phyloP scores from a whole-genome alignment of 2,888 invertebrate species.

The Clistopyga incitator region DNA sequence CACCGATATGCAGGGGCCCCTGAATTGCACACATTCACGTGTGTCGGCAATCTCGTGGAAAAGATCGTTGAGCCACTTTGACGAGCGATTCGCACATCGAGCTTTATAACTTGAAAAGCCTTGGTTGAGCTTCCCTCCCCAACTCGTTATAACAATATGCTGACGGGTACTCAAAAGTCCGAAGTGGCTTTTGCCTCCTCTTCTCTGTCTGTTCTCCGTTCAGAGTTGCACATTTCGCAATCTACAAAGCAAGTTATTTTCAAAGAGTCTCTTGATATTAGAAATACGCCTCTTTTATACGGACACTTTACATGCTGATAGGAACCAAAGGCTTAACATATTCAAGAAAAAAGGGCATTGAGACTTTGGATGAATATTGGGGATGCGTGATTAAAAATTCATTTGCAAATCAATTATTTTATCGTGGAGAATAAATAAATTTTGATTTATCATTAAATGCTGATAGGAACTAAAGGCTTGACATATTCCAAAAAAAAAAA shows the following conservation, averaged over 20 bases:
- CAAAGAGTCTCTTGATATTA: constrained; percentile 55
- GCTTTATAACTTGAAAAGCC: constrained; percentile 33
- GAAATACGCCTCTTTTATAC: constrained; percentile 34
- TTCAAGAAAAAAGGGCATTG: neutral
- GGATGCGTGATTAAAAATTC: too few relatives aligned
- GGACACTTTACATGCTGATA: neutral
- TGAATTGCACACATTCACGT: constrained; percentile 14
- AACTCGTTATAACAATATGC: constrained; percentile 54
- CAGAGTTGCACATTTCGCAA: constrained; percentile 7
- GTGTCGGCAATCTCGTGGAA: constrained; percentile 40
- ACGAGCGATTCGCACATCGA: constrained; percentile 42
- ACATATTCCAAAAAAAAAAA: constrained; percentile 1
- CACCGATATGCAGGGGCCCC: neutral
- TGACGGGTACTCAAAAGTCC: constrained; percentile 56
- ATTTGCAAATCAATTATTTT: neutral
- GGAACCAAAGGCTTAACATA: constrained; percentile 19
- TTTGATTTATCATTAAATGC: neutral
- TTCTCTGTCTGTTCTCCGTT: neutral
- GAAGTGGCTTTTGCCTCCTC: constrained; percentile 48
- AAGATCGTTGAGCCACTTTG: constrained; percentile 57
- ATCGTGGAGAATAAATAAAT: neutral
- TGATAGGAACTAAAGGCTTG: neutral
- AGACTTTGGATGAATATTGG: neutral
- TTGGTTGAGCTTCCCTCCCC: neutral
- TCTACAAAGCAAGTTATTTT: constrained; percentile 54